These are phyloP conservation scores for Oryzias javanicus DNA, from an alignment of 2,113 vertebrate species.

Conservation along the genomic window DNA sequence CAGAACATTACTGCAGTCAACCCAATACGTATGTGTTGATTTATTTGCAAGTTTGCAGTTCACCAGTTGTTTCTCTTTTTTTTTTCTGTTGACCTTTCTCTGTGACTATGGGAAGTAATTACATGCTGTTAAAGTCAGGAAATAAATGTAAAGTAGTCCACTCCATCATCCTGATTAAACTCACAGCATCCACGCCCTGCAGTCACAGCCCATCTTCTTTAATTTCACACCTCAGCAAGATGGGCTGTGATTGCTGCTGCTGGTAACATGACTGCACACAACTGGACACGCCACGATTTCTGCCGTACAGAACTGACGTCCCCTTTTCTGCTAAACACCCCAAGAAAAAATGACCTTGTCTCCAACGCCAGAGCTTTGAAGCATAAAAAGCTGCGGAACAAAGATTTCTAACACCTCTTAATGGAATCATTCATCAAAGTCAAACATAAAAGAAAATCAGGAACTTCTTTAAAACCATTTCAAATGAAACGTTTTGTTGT, in stretches of 20 bases:
- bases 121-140: not conserved
- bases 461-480: too few species aligned
- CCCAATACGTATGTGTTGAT: too few species aligned
- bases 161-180: constrained; percentile 15
- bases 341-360: not conserved
- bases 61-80: too few species aligned
- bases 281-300: not conserved
- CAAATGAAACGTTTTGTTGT: too few species aligned
- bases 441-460: not conserved
- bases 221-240: constrained; percentile 25
- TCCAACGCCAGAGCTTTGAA: not conserved
- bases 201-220: not conserved
- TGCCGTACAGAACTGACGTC: not conserved
- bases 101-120: not conserved
- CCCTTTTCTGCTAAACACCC: not conserved
- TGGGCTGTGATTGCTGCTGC: not conserved
- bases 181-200: not conserved
- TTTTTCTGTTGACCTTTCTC: not conserved
- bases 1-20: too few species aligned
- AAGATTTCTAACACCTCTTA: not conserved
- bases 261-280: not conserved
- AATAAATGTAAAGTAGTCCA: constrained; percentile 7
- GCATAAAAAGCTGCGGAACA: not conserved
- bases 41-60: too few species aligned
- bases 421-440: constrained; percentile 3